Conservation (phyloP, 2,888 invertebrate species). For the Heliconius hortense region DNA sequence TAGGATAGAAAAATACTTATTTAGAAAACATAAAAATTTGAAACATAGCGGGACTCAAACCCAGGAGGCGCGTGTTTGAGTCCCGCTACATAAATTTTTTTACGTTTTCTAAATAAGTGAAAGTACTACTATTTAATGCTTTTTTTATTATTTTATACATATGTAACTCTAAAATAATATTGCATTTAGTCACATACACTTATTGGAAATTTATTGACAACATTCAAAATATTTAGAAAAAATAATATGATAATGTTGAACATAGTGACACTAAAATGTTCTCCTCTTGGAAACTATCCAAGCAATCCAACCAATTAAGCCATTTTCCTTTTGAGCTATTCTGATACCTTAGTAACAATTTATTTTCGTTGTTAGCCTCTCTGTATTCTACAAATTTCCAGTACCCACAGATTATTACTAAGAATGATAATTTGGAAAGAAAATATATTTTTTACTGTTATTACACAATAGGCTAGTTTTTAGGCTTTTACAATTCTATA, state of each 20-base stretch:
- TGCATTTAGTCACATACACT: neutral
- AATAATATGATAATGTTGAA: too few species aligned
- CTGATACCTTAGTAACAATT: neutral
- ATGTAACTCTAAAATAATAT: neutral
- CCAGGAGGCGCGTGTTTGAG: too few species aligned
- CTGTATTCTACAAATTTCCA: neutral
- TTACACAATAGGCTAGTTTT: neutral
- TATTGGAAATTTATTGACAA: neutral
- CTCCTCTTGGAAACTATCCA: neutral
- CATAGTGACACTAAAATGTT: too few species aligned
- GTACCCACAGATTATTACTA: neutral
- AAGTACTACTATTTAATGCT: neutral
- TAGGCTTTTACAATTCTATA: neutral
- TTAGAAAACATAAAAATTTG: too few species aligned
- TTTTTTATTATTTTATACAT: constrained; percentile 23
- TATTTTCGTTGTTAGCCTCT: neutral
- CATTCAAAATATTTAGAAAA: too few species aligned
- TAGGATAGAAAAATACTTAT: too few species aligned
- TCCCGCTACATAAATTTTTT: too few species aligned
- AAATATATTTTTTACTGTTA: neutral
- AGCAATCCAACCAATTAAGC: neutral
- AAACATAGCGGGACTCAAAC: too few species aligned
- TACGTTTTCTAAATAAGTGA: too few species aligned
- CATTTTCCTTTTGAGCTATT: neutral
- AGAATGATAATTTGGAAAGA: neutral